Conservation (phyloP, 2,888 invertebrate species). For the Nomada flava region DNA sequence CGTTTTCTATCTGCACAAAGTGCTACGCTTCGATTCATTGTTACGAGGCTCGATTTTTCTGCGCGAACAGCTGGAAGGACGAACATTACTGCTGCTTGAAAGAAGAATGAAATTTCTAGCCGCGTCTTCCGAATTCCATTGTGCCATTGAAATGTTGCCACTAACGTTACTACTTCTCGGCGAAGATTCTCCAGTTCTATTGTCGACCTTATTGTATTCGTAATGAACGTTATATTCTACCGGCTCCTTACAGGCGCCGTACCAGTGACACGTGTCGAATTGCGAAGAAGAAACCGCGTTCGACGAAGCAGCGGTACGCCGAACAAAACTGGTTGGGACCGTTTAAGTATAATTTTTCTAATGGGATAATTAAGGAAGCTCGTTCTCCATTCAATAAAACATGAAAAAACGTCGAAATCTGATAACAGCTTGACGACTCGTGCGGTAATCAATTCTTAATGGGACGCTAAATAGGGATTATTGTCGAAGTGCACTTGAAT, state of each 20-base stretch:
- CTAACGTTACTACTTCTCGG: neutral
- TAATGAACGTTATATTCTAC: slow-evolving; percentile 21
- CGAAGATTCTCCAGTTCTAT: slow-evolving; percentile 12
- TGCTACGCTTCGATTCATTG: neutral
- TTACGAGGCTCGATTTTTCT: neutral
- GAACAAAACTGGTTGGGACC: neutral
- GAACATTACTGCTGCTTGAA: neutral
- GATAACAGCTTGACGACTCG: neutral
- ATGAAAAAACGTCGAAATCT: slow-evolving; percentile 22
- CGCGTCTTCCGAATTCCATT: slow-evolving; percentile 6
- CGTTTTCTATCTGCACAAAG: neutral
- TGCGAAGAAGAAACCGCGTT: slow-evolving; percentile 3
- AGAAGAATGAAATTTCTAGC: neutral
- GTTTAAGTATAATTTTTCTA: slow-evolving; percentile 19
- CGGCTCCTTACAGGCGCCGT: neutral
- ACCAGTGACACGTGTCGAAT: neutral
- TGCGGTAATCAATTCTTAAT: slow-evolving; percentile 13
- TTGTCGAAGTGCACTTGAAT: neutral
- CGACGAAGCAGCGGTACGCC: neutral
- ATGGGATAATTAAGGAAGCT: slow-evolving; percentile 15
- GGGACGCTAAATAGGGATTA: slow-evolving; percentile 3
- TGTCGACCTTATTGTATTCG: slow-evolving; percentile 35
- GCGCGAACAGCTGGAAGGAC: neutral
- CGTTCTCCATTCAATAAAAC: slow-evolving; percentile 15
- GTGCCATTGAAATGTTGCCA: neutral